Conservation (phyloP, 2,888 invertebrate species). For the Pocota personata region DNA sequence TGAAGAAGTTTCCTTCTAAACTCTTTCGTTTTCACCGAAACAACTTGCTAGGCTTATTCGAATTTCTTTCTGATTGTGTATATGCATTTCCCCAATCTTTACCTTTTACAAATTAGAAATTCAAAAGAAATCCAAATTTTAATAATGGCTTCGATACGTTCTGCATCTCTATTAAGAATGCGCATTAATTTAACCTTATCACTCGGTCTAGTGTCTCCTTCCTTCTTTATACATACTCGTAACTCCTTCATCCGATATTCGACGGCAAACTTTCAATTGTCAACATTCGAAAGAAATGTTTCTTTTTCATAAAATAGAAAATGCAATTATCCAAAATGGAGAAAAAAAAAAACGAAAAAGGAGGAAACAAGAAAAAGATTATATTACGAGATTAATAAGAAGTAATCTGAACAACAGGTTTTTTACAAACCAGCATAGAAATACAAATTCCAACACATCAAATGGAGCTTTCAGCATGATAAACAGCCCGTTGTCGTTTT, state of each 20-base stretch:
- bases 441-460: neutral
- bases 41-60: neutral
- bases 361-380: neutral
- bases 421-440: neutral
- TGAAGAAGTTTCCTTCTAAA: neutral
- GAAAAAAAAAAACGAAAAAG: neutral
- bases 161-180: conserved; percentile 15
- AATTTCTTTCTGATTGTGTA: neutral
- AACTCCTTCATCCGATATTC: neutral
- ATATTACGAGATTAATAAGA: neutral
- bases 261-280: neutral
- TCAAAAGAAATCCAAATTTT: conserved; percentile 8
- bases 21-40: neutral
- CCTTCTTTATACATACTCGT: neutral
- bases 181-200: neutral
- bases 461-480: neutral
- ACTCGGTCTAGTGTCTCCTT: neutral
- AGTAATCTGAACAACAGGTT: neutral
- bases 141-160: conserved; percentile 1
- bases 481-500: neutral
- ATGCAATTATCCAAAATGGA: neutral
- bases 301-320: neutral
- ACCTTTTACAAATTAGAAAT: neutral
- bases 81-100: neutral
- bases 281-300: neutral